Evolutionary conservation across 2,888 invertebrate genomes (phyloP).

Genomic region (Drosophila pseudotakahashii): DNA sequence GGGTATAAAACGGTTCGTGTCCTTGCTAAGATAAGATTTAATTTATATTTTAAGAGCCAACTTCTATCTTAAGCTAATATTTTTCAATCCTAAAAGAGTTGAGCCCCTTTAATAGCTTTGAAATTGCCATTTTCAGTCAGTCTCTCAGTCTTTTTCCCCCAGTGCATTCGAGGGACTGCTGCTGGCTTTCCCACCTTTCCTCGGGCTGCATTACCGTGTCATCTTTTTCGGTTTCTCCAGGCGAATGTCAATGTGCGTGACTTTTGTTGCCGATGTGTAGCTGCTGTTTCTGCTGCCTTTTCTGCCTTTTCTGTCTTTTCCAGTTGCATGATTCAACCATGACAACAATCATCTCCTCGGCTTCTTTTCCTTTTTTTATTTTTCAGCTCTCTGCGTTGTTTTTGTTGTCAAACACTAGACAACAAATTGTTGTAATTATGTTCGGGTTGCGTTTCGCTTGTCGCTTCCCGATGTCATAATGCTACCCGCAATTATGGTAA

Average conservation of each 20-base stretch:
- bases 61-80: too few relatives aligned
- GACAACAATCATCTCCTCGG: conserved; percentile 64
- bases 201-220: conserved; percentile 28
- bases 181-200: conserved; percentile 32
- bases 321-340: conserved; percentile 77
- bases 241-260: conserved; percentile 70
- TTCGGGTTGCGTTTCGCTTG: conserved; percentile 75
- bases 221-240: conserved; percentile 41
- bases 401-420: conserved; percentile 72
- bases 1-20: too few relatives aligned
- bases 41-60: too few relatives aligned
- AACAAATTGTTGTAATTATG: conserved; percentile 79
- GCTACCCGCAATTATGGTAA: conserved; percentile 74
- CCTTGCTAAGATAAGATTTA: too few relatives aligned
- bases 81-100: background rate
- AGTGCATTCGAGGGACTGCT: conserved; percentile 14
- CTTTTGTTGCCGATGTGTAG: conserved; percentile 47
- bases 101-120: background rate
- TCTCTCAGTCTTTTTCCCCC: background rate
- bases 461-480: conserved; percentile 78
- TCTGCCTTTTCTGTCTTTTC: conserved; percentile 43
- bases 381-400: conserved; percentile 38
- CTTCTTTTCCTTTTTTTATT: conserved; percentile 30
- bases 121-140: background rate
- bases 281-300: conserved; percentile 16